A percentile compares a stretch with the other conserved stretches of the same genome.
Evolutionary conservation across 2,113 vertebrate genomes (phyloP).

Genomic region (Antigone vipio): DNA sequence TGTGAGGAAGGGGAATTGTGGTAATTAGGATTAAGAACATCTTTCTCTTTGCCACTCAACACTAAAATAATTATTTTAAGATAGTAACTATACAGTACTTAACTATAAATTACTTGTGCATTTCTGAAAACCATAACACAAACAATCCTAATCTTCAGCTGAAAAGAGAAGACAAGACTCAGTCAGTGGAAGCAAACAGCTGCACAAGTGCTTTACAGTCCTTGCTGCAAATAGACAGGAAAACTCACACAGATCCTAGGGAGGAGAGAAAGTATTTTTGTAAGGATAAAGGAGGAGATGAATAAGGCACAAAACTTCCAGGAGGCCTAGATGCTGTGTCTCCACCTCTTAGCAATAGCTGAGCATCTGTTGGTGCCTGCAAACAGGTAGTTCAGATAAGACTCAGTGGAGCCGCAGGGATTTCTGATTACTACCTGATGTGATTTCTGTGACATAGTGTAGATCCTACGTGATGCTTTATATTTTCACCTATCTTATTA

Average conservation of each 20-base stretch:
- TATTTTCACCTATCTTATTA: neutral
- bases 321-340: neutral
- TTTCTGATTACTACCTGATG: neutral
- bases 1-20: neutral
- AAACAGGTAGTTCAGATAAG: neutral
- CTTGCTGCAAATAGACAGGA: neutral
- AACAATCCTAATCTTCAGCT: neutral
- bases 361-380: neutral
- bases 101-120: neutral
- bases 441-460: neutral
- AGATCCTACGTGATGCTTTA: neutral
- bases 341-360: neutral
- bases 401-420: neutral
- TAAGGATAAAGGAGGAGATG: neutral
- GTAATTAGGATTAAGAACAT: neutral
- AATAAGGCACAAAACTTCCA: neutral
- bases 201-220: neutral
- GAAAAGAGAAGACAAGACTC: neutral
- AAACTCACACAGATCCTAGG: neutral
- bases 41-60: neutral
- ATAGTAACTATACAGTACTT: neutral
- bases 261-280: neutral
- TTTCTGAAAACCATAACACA: conserved; percentile 1
- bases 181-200: neutral
- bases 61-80: conserved; percentile 15